Evolutionary conservation across 2,797 vertebrate genomes (phyloP).

Genomic region (Vespertilio murinus): DNA sequence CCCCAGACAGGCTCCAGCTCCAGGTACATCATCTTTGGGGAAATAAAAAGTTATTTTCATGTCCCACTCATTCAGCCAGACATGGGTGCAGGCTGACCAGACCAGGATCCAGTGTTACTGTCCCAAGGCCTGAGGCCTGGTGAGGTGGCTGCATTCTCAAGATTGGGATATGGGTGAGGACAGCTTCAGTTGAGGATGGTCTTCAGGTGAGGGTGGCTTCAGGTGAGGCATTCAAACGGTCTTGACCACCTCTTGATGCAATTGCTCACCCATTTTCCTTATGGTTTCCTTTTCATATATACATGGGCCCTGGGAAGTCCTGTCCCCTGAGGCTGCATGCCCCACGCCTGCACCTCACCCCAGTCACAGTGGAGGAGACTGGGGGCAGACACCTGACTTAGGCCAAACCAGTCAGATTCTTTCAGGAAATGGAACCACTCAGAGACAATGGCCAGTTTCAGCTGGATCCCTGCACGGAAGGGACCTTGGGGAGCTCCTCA

Average conservation of each 20-base stretch:
- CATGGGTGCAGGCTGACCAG: slow-evolving; percentile 45
- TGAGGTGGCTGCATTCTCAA: neutral
- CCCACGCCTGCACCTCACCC: neutral
- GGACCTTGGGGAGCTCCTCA: neutral
- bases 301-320: neutral
- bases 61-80: slow-evolving; percentile 63
- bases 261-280: neutral
- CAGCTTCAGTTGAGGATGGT: no score
- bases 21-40: slow-evolving; percentile 49
- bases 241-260: neutral
- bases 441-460: neutral
- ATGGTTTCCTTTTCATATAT: no score
- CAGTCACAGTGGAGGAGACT: neutral
- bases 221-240: fast-evolving
- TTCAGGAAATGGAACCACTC: neutral
- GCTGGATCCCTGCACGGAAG: neutral
- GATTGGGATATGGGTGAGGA: neutral
- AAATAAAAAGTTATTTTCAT: slow-evolving; percentile 74
- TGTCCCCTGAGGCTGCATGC: neutral
- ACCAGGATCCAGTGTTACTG: slow-evolving; percentile 42
- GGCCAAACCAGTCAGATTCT: neutral
- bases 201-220: no score
- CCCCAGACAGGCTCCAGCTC: neutral
- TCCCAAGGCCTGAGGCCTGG: slow-evolving; percentile 13
- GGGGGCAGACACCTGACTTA: neutral